These are phyloP conservation scores for Erythrocercus mccallii DNA, from an alignment of 2,113 vertebrate species.

Conservation along the genomic window DNA sequence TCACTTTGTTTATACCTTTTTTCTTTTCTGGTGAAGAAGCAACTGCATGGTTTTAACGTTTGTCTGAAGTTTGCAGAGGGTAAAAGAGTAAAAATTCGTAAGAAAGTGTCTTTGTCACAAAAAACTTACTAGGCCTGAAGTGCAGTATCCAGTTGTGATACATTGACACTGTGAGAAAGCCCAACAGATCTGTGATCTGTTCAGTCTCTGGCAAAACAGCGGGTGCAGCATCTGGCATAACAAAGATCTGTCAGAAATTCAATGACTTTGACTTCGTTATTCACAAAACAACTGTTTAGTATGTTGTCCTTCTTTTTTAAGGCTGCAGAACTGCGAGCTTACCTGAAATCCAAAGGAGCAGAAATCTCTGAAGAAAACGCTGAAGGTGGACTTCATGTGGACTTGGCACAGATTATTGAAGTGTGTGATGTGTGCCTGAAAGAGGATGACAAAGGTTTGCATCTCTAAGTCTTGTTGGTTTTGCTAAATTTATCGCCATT, in stretches of 20 bases:
- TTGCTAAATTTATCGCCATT: rapidly evolving
- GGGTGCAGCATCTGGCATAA: neutral
- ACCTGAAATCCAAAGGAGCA: constrained; percentile 92
- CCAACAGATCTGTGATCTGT: neutral
- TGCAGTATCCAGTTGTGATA: neutral
- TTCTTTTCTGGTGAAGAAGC: neutral
- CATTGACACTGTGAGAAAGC: neutral
- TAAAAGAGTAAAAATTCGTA: neutral
- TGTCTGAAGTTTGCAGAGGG: neutral
- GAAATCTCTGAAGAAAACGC: constrained; percentile 96
- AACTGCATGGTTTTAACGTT: neutral
- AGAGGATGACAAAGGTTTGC: constrained; percentile 95
- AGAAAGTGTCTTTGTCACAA: neutral
- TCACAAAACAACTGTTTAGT: neutral
- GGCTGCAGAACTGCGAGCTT: constrained; percentile 92
- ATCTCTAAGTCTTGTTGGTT: neutral
- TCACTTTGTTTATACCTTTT: neutral
- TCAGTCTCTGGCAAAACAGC: neutral
- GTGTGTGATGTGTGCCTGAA: constrained; percentile 93
- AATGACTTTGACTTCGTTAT: neutral
- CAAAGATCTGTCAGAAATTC: neutral
- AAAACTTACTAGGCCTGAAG: neutral
- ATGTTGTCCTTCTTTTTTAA: neutral
- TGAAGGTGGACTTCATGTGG: constrained; percentile 90
- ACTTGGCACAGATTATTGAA: constrained; percentile 96